Percentiles rank a stretch among this genome's conserved stretches.
phyloP scores from a whole-genome alignment of 2,797 vertebrate genomes.

The Anomalospiza imberbis region DNA sequence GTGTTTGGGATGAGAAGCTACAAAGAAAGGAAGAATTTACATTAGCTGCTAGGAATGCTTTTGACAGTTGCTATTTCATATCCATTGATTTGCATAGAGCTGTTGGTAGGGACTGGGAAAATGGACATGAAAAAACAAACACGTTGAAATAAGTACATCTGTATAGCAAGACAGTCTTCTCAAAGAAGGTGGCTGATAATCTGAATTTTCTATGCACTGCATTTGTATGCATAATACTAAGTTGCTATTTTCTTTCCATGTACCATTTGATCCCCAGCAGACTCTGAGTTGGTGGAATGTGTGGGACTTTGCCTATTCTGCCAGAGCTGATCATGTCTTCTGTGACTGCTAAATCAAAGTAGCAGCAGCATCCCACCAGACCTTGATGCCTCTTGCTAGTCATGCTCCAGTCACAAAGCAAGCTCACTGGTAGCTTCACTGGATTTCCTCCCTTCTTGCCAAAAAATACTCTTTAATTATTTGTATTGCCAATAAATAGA shows the following conservation, averaged over 20 bases:
- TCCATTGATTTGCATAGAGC: background rate
- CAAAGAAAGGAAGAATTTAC: background rate
- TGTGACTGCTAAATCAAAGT: background rate
- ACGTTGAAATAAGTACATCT: background rate
- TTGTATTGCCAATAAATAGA: background rate
- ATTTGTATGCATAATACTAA: background rate
- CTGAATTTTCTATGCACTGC: background rate
- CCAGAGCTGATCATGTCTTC: background rate
- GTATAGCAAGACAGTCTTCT: background rate
- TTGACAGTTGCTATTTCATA: background rate
- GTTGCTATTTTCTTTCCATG: background rate
- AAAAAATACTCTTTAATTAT: background rate
- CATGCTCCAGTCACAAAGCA: background rate
- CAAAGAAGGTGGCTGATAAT: background rate
- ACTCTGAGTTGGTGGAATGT: background rate
- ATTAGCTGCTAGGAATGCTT: background rate
- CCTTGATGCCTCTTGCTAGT: background rate
- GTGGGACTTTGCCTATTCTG: background rate
- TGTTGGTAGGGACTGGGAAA: background rate
- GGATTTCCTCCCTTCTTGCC: background rate
- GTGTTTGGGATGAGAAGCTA: background rate
- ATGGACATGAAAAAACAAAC: background rate
- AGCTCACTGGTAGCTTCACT: background rate
- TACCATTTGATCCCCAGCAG: background rate
- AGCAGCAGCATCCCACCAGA: background rate